These are phyloP conservation scores for Moxostoma hubbsi DNA, from an alignment of 2,797 vertebrate species.

Conservation along the genomic window DNA sequence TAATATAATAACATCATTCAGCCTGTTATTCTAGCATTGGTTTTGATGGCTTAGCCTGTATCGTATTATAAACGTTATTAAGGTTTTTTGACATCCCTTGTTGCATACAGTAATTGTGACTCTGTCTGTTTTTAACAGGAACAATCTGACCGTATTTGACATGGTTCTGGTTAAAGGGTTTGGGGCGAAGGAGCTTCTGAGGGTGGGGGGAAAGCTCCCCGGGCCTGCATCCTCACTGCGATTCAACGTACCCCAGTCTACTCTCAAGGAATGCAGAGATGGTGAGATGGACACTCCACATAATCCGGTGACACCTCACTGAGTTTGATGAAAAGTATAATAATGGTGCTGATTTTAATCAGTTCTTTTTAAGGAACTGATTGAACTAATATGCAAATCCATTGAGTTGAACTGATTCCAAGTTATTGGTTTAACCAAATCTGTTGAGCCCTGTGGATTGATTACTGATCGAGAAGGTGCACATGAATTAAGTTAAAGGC, in stretches of 20 bases:
- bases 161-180: constrained; percentile 89
- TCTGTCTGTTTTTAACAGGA: constrained; percentile 73
- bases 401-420: too few relatives aligned
- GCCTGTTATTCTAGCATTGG: too few relatives aligned
- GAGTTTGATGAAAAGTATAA: neutral
- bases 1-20: too few relatives aligned
- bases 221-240: constrained; percentile 89
- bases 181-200: constrained; percentile 91
- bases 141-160: constrained; percentile 94
- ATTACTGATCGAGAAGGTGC: too few relatives aligned
- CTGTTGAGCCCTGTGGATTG: too few relatives aligned
- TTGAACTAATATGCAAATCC: too few relatives aligned
- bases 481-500: too few relatives aligned
- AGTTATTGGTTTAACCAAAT: too few relatives aligned
- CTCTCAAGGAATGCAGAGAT: constrained; percentile 93
- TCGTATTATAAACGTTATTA: too few relatives aligned
- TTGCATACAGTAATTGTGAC: neutral
- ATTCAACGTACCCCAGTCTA: constrained; percentile 98
- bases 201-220: constrained; percentile 91
- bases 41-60: too few relatives aligned
- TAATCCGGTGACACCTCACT: neutral
- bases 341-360: neutral
- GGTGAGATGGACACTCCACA: constrained; percentile 78
- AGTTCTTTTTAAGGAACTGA: neutral
- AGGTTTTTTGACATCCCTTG: neutral